phyloP scores from a whole-genome alignment of 2,797 vertebrate genomes.

The Prunella strophiata region DNA sequence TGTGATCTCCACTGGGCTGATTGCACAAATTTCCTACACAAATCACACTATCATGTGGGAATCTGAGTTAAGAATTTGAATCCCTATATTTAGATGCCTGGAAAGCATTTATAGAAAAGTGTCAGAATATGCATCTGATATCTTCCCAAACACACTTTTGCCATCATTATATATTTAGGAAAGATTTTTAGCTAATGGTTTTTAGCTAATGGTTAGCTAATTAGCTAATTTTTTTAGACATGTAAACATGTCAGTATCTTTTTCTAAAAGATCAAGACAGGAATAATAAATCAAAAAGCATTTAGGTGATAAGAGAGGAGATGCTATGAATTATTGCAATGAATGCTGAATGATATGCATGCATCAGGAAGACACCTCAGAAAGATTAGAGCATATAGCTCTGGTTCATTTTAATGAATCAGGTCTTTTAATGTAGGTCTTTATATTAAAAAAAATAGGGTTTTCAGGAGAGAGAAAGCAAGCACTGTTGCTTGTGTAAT shows the following conservation, averaged over 20 bases:
- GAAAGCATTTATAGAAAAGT: constrained; percentile 21
- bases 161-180: neutral
- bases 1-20: neutral
- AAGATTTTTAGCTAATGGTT: constrained; percentile 4
- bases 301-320: neutral
- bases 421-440: neutral
- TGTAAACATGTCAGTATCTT: neutral
- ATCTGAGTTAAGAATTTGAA: neutral
- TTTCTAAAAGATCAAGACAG: neutral
- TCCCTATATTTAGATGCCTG: neutral
- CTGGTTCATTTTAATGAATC: too few species aligned
- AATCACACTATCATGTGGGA: neutral
- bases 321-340: neutral
- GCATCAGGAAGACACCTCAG: neutral
- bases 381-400: neutral
- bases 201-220: neutral
- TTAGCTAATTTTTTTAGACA: neutral
- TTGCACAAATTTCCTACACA: neutral
- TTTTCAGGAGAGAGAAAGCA: neutral
- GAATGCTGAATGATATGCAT: neutral
- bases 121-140: neutral
- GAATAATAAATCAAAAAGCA: constrained; percentile 11
- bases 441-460: neutral
- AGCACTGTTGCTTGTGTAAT: neutral
- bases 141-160: constrained; percentile 9